Conservation (phyloP, 2,888 invertebrate genomes). For the Pheosia tremula region DNA sequence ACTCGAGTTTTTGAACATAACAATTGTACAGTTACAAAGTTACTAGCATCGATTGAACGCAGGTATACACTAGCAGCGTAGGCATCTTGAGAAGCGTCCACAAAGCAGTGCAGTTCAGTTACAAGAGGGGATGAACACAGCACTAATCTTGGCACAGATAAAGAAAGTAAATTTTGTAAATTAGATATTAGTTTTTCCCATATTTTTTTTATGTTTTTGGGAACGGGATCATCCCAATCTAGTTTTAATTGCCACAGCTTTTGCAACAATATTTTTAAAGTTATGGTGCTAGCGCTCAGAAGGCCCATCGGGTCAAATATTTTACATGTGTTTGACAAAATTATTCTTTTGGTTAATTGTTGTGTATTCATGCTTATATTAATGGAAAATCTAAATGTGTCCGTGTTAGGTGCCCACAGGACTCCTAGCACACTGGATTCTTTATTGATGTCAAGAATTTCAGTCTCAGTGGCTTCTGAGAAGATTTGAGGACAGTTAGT, state of each 20-base stretch:
- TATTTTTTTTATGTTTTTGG: neutral
- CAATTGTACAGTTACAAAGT: slow-evolving; percentile 9
- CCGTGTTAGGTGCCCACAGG: slow-evolving; percentile 15
- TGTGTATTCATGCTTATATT: slow-evolving; percentile 1
- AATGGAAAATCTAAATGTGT: slow-evolving; percentile 22
- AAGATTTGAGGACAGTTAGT: slow-evolving; percentile 26
- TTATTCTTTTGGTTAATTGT: slow-evolving; percentile 20
- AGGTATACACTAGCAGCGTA: slow-evolving; percentile 20
- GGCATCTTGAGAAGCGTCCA: neutral
- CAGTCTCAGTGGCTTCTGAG: slow-evolving; percentile 3
- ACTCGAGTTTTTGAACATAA: slow-evolving; percentile 28
- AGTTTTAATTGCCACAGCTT: neutral
- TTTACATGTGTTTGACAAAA: slow-evolving; percentile 28
- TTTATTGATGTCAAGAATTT: slow-evolving; percentile 16
- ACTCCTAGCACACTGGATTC: too few relatives aligned
- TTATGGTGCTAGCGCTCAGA: slow-evolving; percentile 20
- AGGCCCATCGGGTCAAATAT: slow-evolving; percentile 35
- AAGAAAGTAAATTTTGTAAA: neutral
- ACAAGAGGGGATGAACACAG: slow-evolving; percentile 6
- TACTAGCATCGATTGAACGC: slow-evolving; percentile 7
- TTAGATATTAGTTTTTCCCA: slow-evolving; percentile 1
- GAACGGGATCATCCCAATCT: slow-evolving; percentile 6
- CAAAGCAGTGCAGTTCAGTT: too few relatives aligned
- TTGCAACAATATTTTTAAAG: slow-evolving; percentile 21
- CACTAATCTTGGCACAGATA: slow-evolving; percentile 2